A percentile compares a stretch with the other conserved stretches of the same genome.
These are phyloP conservation scores for Scalopus aquaticus DNA, from an alignment of 2,113 vertebrate genomes.

Conservation along the genomic window DNA sequence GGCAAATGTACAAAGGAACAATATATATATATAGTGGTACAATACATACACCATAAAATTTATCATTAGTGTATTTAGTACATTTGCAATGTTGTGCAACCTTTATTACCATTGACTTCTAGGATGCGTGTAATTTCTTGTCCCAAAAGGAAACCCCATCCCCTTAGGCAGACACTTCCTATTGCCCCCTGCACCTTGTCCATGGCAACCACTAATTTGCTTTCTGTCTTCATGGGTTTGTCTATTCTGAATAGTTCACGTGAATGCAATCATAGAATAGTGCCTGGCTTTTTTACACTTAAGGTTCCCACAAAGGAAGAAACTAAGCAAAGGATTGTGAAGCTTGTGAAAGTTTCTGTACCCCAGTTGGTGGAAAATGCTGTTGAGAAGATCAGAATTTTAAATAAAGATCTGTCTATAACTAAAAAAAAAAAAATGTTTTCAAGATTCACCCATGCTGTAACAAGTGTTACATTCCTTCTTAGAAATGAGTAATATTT, in stretches of 20 bases:
- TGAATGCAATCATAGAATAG: background rate
- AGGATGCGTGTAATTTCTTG: background rate
- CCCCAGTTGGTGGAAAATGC: too few relatives aligned
- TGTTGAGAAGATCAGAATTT: too few relatives aligned
- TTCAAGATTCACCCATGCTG: background rate
- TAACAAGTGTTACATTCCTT: background rate
- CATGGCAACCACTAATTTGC: background rate
- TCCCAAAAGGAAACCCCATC: background rate
- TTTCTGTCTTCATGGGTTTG: background rate
- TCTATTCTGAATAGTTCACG: background rate
- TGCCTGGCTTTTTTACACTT: background rate
- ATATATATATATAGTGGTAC: background rate
- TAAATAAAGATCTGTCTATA: too few relatives aligned
- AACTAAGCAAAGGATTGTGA: too few relatives aligned
- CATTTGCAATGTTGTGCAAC: background rate
- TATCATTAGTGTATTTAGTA: background rate
- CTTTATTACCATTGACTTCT: background rate
- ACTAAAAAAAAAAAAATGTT: background rate
- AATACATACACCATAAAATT: background rate
- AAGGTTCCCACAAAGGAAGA: too few relatives aligned
- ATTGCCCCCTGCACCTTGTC: accelerated
- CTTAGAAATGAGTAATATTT: slow-evolving; percentile 13
- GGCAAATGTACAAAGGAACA: background rate
- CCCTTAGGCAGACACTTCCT: background rate
- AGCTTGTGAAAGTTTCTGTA: too few relatives aligned